These are phyloP conservation scores for Muricea muricata DNA, from an alignment of 92 coral and sea anemone species.

Conservation along the genomic window DNA sequence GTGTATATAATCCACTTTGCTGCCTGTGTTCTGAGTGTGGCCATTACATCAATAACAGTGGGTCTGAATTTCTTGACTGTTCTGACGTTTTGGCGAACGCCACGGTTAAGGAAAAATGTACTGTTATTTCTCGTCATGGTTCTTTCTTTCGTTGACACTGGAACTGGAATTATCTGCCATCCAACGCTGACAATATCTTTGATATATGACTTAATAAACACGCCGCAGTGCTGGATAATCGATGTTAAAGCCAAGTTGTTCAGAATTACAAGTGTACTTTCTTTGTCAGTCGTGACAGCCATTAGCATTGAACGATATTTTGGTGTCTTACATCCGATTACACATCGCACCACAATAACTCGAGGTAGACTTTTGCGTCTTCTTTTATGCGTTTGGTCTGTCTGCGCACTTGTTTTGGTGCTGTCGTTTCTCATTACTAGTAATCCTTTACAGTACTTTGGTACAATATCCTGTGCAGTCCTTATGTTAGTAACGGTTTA, in stretches of 20 bases:
- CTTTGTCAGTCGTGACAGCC: not conserved
- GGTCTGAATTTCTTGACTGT: not conserved
- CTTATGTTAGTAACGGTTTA: not conserved
- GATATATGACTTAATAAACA: not conserved
- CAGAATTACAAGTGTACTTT: not conserved
- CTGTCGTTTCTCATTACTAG: not conserved
- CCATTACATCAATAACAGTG: not conserved
- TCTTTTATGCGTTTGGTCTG: not conserved
- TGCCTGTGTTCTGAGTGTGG: not conserved
- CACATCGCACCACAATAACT: not conserved
- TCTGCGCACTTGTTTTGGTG: not conserved
- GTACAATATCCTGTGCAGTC: not conserved
- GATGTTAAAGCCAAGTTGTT: not conserved
- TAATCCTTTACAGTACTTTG: not conserved
- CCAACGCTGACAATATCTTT: not conserved
- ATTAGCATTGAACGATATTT: conserved; percentile 17
- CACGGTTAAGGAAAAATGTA: not conserved
- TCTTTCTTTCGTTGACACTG: conserved; percentile 11
- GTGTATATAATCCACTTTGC: not conserved
- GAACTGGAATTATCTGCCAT: not conserved
- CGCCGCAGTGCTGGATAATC: not conserved
- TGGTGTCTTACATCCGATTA: conserved; percentile 1
- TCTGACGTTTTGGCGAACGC: not conserved
- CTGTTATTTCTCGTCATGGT: not conserved
- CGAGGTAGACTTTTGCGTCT: not conserved